Conservation (phyloP, 2,113 vertebrate genomes). For the Sus scrofa region T2T-Sscrofa CM000812.6:241799001-241799500, state of each 20-base stretch:
- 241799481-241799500: not conserved
- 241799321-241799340: not conserved
- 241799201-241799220: conserved; percentile 8
- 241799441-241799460: conserved; percentile 28
- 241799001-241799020: not conserved
- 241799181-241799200: not conserved
- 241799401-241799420: conserved; percentile 19
- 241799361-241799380: conserved; percentile 44
- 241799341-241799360: conserved; percentile 54
- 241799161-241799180: not conserved
- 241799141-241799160: not conserved
- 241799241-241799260: not conserved
- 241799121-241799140: not conserved
- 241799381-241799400: conserved; percentile 3
- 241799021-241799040: not conserved
- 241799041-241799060: not conserved
- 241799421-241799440: not conserved
- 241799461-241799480: conserved; percentile 48
- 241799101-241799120: conserved; percentile 29
- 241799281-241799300: not conserved
- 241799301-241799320: not conserved
- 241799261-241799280: not conserved
- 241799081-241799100: not conserved
- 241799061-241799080: not conserved
- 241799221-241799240: not conserved